Conservation (phyloP, 2,113 vertebrate species). For the Polyodon spathula region DNA sequence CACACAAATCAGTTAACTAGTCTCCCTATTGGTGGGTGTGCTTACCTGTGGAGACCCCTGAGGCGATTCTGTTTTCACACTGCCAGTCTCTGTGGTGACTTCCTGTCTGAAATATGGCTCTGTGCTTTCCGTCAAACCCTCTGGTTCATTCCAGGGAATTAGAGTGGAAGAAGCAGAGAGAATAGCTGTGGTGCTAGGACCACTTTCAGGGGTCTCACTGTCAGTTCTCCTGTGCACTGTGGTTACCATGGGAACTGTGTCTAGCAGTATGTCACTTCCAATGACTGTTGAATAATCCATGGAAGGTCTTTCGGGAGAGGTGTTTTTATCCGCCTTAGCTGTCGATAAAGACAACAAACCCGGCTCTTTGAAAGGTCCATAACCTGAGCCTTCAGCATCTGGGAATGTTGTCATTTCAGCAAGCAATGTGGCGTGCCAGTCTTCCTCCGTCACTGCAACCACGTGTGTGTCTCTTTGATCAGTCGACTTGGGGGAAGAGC, state of each 20-base stretch:
- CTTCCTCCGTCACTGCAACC: neutral
- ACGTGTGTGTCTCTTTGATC: neutral
- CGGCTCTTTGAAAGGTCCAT: neutral
- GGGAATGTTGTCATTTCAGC: neutral
- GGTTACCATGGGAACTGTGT: neutral
- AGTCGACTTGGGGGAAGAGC: slow-evolving; percentile 6
- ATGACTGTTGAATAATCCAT: neutral
- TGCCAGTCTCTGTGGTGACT: slow-evolving; percentile 19
- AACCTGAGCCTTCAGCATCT: slow-evolving; percentile 14
- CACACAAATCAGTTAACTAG: no score
- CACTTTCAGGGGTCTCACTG: slow-evolving; percentile 1
- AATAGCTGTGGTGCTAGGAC: neutral
- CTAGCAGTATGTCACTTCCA: neutral
- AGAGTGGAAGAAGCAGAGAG: slow-evolving; percentile 27
- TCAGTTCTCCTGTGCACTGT: slow-evolving; percentile 18
- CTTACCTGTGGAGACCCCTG: slow-evolving; percentile 38
- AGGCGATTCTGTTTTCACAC: slow-evolving; percentile 21
- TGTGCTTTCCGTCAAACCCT: slow-evolving; percentile 16
- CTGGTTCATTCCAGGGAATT: slow-evolving; percentile 29
- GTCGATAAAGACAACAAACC: neutral
- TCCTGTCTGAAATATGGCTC: slow-evolving; percentile 32
- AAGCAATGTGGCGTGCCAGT: slow-evolving; percentile 12
- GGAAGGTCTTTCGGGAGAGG: neutral
- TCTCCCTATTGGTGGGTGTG: no score
- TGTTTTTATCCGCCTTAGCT: neutral